A percentile compares a stretch with the other conserved stretches of the same genome.
Evolutionary conservation across 2,888 invertebrate species (phyloP).

Genomic region (Luperina testacea): DNA sequence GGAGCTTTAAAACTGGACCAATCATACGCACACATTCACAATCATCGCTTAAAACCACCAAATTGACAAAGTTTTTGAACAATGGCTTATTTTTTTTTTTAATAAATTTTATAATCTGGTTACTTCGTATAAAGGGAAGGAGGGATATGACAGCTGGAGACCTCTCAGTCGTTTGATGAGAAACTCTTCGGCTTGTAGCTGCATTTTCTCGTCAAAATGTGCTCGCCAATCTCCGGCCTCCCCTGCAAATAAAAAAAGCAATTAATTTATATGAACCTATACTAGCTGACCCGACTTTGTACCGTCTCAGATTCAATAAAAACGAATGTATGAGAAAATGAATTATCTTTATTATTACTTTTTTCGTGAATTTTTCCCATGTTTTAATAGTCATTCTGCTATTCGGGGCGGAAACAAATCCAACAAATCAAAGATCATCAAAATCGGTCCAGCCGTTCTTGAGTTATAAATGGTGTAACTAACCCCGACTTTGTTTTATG

Average conservation of each 20-base stretch:
- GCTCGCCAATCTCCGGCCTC: slow-evolving; percentile 84
- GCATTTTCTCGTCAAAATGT: slow-evolving; percentile 84
- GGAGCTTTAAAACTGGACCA: background rate
- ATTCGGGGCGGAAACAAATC: too few relatives aligned
- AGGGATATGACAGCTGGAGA: slow-evolving; percentile 79
- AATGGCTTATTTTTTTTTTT: background rate
- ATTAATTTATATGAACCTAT: background rate
- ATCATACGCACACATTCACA: background rate
- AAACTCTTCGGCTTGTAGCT: slow-evolving; percentile 82
- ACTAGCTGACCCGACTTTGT: too few relatives aligned
- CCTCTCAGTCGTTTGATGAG: slow-evolving; percentile 75
- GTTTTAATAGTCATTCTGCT: too few relatives aligned
- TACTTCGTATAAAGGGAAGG: slow-evolving; percentile 73
- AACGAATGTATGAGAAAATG: too few relatives aligned
- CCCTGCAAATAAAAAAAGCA: slow-evolving; percentile 70
- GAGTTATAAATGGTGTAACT: too few relatives aligned
- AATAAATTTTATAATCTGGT: slow-evolving; percentile 76
- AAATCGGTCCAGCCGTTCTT: too few relatives aligned
- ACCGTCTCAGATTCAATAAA: too few relatives aligned
- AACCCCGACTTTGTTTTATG: too few relatives aligned
- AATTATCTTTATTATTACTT: too few relatives aligned
- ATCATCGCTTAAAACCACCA: background rate
- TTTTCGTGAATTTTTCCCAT: too few relatives aligned
- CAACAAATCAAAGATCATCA: too few relatives aligned
- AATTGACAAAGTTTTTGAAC: background rate